A percentile compares a stretch with the other conserved stretches of the same genome.
phyloP scores from a whole-genome alignment of 2,888 invertebrate species.

The Xanthia icteritia region DNA sequence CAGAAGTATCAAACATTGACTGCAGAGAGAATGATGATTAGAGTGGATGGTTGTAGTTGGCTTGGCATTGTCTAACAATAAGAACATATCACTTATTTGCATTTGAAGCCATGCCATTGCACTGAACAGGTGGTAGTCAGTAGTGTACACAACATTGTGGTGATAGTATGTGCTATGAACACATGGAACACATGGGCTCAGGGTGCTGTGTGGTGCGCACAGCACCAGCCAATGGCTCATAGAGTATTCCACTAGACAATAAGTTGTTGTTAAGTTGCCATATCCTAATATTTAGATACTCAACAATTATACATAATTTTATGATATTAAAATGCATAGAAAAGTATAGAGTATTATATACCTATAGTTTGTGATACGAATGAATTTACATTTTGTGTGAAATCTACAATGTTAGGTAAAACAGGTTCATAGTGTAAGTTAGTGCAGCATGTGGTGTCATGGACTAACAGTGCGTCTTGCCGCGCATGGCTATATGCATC shows the following conservation, averaged over 20 bases:
- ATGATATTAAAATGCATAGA: constrained; percentile 80
- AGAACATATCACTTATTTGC: constrained; percentile 43
- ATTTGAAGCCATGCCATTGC: constrained; percentile 38
- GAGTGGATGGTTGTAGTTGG: constrained; percentile 4
- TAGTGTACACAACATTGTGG: constrained; percentile 23
- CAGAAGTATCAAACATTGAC: constrained; percentile 1
- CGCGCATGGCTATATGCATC: neutral
- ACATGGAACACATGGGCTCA: too few species aligned
- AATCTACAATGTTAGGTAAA: constrained; percentile 80
- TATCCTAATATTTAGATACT: constrained; percentile 90
- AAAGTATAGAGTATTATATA: constrained; percentile 85
- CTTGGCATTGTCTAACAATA: constrained; percentile 25
- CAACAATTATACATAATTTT: constrained; percentile 85
- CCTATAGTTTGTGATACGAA: constrained; percentile 89
- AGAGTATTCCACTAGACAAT: constrained; percentile 89
- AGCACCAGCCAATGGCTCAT: constrained; percentile 66
- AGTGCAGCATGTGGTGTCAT: constrained; percentile 12
- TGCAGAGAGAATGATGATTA: constrained; percentile 1
- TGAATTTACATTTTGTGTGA: constrained; percentile 89
- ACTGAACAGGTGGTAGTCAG: constrained; percentile 41
- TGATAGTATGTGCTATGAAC: constrained; percentile 1
- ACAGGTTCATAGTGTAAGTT: constrained; percentile 69
- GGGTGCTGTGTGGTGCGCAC: constrained; percentile 31
- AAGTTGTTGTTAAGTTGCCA: constrained; percentile 90
- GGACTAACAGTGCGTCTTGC: neutral